Evolutionary conservation across 92 coral and sea anemone genomes (phyloP), one percentile per base, ranked within the genome.

Genomic region (Palythoa grandiflora): DNA sequence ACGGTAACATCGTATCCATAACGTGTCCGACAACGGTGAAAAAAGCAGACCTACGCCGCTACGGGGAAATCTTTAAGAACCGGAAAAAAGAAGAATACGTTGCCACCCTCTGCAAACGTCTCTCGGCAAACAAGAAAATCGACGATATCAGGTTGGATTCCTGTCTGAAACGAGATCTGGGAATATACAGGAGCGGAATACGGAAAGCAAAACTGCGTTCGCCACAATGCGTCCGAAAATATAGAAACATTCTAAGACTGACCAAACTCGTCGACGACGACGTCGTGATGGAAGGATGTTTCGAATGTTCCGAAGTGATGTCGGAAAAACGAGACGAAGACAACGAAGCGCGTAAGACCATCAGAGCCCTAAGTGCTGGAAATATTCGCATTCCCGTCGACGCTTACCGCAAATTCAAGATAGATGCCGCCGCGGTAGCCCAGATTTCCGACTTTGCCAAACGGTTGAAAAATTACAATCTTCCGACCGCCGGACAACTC

Each of bases 91-190:
- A 19, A 4, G 38, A 19, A 5, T 7, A 68, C 19, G 5, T 68
- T n/a, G 7, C 73, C 5, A 14, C 73, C 19, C n/a, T 68, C 40
- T 68, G 73, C 19, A 68, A n/a, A 68, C 38, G 73, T 1, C 10
- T 68, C 0, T 68, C n/a, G 4, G 6, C 14, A 68, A 68, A 68
- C 40, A 20, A 68, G 10, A 68, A 68, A 68, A 20, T 68, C 40
- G 38, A n/a, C 5, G n/a, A 68, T 5, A 4, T 68, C 1, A 6
- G 73, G 19, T 8, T 68, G 1, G 73, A 68, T 68, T 4, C 73
- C 40, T 68, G 73, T 68, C 73, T 68, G 2, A 68, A 68, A 68
- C 73, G 73, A 68, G 73, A 68, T 6, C 73, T 68, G 2, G 12
- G 14, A 2, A 68, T 68, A 68, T 68, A 68, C 14, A 12, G 17